Conservation (phyloP, 2,888 invertebrate genomes). For the Drosophila merina region DNA sequence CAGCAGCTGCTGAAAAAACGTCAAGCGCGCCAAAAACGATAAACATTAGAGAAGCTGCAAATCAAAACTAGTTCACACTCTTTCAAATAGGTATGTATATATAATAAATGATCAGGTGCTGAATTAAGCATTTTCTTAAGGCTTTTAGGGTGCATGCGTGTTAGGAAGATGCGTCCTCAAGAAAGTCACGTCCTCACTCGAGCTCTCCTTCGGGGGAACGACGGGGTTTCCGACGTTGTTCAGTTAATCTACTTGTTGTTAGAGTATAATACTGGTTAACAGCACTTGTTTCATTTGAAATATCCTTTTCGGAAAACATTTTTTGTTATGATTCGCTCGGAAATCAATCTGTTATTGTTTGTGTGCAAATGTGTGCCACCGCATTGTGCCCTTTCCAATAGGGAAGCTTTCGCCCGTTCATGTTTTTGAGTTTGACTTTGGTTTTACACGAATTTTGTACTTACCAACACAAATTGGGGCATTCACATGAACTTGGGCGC, state of each 20-base stretch:
- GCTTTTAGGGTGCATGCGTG: slow-evolving; percentile 28
- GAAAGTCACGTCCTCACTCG: slow-evolving; percentile 17
- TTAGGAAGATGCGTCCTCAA: slow-evolving; percentile 12
- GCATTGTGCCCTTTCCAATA: slow-evolving; percentile 27
- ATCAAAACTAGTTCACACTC: background rate
- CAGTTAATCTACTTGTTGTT: background rate
- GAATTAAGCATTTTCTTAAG: background rate
- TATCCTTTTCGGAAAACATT: background rate
- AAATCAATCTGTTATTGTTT: slow-evolving; percentile 35
- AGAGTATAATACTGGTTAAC: background rate
- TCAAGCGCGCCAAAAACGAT: slow-evolving; percentile 22
- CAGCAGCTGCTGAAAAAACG: slow-evolving; percentile 4
- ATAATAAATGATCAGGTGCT: slow-evolving; percentile 6
- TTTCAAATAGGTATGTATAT: background rate
- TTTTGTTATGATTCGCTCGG: slow-evolving; percentile 33
- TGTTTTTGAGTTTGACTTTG: slow-evolving; percentile 10
- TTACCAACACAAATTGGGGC: slow-evolving; percentile 4
- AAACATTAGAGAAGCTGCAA: too few species aligned
- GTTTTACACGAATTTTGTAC: background rate
- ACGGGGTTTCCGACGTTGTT: background rate
- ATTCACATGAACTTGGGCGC: slow-evolving; percentile 10
- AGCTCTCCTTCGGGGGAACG: background rate
- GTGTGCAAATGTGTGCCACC: slow-evolving; percentile 43
- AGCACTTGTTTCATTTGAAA: background rate
- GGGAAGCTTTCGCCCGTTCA: slow-evolving; percentile 34